Evolutionary conservation across 2,797 vertebrate species (phyloP).

Genomic region (Sebastes baramenuke): DNA sequence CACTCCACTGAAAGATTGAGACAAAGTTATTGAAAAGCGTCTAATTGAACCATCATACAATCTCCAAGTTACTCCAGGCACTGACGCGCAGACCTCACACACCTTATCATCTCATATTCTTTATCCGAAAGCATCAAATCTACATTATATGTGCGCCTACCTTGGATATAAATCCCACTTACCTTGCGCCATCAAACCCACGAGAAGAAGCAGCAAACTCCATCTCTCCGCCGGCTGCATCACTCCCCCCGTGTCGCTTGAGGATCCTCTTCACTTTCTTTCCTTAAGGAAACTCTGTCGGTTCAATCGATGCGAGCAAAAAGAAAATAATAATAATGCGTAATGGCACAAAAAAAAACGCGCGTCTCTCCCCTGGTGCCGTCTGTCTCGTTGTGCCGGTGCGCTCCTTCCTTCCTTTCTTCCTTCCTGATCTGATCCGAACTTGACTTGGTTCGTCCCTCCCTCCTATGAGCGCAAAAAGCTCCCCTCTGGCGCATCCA

Average conservation of each 20-base stretch:
- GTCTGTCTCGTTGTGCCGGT: slow-evolving; percentile 40
- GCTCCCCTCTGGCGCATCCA: slow-evolving; percentile 59
- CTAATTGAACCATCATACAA: neutral
- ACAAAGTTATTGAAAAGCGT: neutral
- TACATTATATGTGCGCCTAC: neutral
- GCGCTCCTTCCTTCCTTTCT: slow-evolving; percentile 7
- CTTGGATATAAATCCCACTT: slow-evolving; percentile 27
- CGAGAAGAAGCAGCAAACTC: slow-evolving; percentile 73
- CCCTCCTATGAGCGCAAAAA: slow-evolving; percentile 54
- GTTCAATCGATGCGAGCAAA: neutral
- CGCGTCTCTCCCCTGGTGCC: slow-evolving; percentile 31
- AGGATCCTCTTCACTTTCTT: slow-evolving; percentile 33
- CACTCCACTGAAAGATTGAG: neutral
- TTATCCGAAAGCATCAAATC: neutral
- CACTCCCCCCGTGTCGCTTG: slow-evolving; percentile 25
- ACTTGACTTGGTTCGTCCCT: slow-evolving; percentile 67
- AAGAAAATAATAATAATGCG: neutral
- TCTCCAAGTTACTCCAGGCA: neutral
- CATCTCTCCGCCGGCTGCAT: slow-evolving; percentile 70
- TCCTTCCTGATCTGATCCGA: slow-evolving; percentile 57
- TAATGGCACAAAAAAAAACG: neutral
- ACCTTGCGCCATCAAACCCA: slow-evolving; percentile 73
- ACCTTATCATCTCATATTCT: neutral
- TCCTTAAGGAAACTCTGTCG: neutral
- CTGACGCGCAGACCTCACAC: neutral